These are phyloP conservation scores for Andrena haemorrhoa DNA, from an alignment of 2,888 invertebrate genomes.

Conservation along the genomic window DNA sequence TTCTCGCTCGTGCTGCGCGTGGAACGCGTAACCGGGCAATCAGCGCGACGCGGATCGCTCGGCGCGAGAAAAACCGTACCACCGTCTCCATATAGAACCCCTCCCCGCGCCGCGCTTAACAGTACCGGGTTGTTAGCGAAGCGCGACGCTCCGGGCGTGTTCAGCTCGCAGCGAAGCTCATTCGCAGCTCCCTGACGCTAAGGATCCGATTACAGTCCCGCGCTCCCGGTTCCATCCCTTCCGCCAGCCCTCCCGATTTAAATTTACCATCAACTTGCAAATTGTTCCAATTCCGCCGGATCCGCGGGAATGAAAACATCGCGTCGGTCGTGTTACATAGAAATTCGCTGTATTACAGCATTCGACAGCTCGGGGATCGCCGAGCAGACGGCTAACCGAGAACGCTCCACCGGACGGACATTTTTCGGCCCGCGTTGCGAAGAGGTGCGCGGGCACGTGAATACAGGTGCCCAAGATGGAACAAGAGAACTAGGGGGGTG, in stretches of 20 bases:
- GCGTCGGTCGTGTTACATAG: background rate
- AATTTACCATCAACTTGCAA: conserved; percentile 55
- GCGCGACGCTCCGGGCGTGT: background rate
- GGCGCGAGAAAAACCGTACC: background rate
- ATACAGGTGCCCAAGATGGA: conserved; percentile 20
- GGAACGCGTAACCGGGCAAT: background rate
- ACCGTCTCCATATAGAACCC: too few relatives aligned
- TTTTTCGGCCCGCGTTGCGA: background rate
- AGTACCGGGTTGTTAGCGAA: background rate
- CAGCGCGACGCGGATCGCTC: background rate
- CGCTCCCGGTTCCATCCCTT: background rate
- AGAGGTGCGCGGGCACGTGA: conserved; percentile 6
- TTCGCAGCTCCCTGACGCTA: conserved; percentile 13
- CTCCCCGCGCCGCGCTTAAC: background rate
- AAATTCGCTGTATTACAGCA: conserved; percentile 30
- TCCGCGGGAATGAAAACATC: conserved; percentile 48
- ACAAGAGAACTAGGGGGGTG: background rate
- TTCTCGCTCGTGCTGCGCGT: background rate
- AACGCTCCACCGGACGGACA: background rate
- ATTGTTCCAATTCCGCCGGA: conserved; percentile 55
- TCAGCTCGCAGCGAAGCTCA: background rate
- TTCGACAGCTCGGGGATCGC: conserved; percentile 26
- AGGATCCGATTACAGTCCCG: conserved; percentile 55
- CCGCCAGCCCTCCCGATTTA: conserved; percentile 27
- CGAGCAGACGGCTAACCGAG: conserved; percentile 19